Evolutionary conservation across 2,113 vertebrate species (phyloP).

Genomic region (Neolamprologus tretocephalus): DNA sequence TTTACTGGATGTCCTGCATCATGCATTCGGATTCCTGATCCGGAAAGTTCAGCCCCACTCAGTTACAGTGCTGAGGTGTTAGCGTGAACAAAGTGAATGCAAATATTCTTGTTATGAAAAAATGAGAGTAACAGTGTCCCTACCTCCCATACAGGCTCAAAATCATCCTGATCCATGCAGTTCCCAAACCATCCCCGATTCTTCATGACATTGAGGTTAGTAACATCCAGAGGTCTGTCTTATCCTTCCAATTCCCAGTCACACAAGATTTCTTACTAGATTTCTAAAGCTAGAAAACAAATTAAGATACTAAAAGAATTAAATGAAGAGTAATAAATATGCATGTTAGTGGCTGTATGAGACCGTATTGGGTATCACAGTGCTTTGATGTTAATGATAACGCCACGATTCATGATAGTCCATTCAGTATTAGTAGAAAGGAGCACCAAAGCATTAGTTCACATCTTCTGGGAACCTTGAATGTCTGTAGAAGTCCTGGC

Average conservation of each 20-base stretch:
- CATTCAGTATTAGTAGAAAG: background rate
- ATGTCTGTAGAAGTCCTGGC: background rate
- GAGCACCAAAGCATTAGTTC: background rate
- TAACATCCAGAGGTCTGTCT: background rate
- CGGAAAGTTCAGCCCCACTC: fast-evolving
- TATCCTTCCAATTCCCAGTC: background rate
- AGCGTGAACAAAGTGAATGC: background rate
- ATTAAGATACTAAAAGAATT: background rate
- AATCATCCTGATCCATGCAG: constrained; percentile 79
- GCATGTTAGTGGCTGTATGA: background rate
- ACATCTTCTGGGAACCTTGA: background rate
- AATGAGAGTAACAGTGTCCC: background rate
- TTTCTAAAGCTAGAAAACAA: background rate
- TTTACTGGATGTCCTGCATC: background rate
- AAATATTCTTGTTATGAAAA: background rate
- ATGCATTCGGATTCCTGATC: background rate
- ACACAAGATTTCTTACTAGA: background rate
- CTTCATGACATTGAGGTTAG: constrained; percentile 81
- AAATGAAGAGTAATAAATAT: background rate
- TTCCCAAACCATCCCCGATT: constrained; percentile 82
- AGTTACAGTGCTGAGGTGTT: background rate
- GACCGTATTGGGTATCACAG: background rate
- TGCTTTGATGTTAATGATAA: background rate
- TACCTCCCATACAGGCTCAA: constrained; percentile 62
- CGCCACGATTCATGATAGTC: background rate